These are phyloP conservation scores for Morpho deidamia DNA, from an alignment of 2,888 invertebrate genomes.

Conservation along the genomic window DNA sequence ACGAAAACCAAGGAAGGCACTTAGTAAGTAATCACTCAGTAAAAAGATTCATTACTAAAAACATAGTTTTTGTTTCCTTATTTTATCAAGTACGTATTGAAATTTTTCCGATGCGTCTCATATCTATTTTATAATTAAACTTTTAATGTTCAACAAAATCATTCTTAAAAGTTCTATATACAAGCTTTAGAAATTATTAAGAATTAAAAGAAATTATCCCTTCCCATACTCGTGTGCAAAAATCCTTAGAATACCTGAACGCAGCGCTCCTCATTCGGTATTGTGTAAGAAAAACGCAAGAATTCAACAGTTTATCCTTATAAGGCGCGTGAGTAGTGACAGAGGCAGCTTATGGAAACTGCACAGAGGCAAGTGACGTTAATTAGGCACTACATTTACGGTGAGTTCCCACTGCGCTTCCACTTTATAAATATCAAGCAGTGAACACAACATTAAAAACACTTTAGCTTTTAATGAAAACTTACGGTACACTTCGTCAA, in stretches of 20 bases:
- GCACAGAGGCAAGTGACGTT: constrained; percentile 29
- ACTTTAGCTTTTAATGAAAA: constrained; percentile 5
- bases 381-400: constrained; percentile 30
- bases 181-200: constrained; percentile 1
- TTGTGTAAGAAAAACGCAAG: constrained; percentile 31
- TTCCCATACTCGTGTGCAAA: constrained; percentile 10
- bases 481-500: constrained; percentile 3
- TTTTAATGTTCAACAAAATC: too few relatives aligned
- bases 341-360: constrained; percentile 30
- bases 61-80: too few relatives aligned
- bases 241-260: constrained; percentile 10
- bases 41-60: too few relatives aligned
- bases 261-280: constrained; percentile 22
- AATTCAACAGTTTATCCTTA: constrained; percentile 29
- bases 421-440: constrained; percentile 24
- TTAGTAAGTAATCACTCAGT: too few relatives aligned
- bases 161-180: not conserved
- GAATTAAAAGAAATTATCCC: not conserved
- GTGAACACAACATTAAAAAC: constrained; percentile 12
- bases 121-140: too few relatives aligned
- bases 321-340: constrained; percentile 27
- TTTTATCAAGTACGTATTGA: too few relatives aligned
- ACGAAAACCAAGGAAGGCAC: too few relatives aligned
- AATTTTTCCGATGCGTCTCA: too few relatives aligned
- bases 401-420: constrained; percentile 24